Percentiles rank a stretch among this genome's conserved stretches.
Evolutionary conservation across 2,113 vertebrate species (phyloP).

Genomic region (Rhea americana): DNA sequence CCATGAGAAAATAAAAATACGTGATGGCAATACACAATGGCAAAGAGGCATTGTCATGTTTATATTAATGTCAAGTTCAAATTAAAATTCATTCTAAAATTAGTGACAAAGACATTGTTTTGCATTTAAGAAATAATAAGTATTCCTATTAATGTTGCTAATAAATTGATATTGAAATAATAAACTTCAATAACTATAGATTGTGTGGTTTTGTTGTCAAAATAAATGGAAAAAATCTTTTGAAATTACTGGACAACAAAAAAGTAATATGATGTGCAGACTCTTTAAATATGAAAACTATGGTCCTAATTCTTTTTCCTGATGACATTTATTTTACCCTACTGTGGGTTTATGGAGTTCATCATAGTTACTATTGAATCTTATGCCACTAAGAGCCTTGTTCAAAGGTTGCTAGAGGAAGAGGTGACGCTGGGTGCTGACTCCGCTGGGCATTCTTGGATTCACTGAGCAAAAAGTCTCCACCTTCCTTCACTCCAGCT

Average conservation of each 20-base stretch:
- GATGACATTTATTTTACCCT: not conserved
- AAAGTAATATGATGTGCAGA: not conserved
- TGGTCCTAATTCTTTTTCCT: not conserved
- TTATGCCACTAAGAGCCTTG: not conserved
- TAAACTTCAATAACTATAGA: slow-evolving; percentile 20
- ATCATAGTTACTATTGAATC: not conserved
- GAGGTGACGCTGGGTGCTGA: not conserved
- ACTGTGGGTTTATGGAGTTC: not conserved
- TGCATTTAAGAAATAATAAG: slow-evolving; percentile 56
- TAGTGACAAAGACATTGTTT: slow-evolving; percentile 54
- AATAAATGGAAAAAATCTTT: slow-evolving; percentile 39
- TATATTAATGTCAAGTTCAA: slow-evolving; percentile 70
- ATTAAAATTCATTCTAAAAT: slow-evolving; percentile 70
- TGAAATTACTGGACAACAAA: not conserved
- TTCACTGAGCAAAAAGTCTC: not conserved
- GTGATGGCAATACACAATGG: slow-evolving; percentile 45
- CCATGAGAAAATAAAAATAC: slow-evolving; percentile 66
- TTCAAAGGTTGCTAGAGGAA: not conserved
- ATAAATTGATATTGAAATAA: slow-evolving; percentile 70
- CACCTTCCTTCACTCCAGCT: not conserved
- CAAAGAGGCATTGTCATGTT: slow-evolving; percentile 65
- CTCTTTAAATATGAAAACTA: not conserved
- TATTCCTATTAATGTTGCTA: slow-evolving; percentile 62
- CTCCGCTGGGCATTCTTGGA: not conserved
- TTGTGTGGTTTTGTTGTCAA: slow-evolving; percentile 22